A percentile compares a stretch with the other conserved stretches of the same genome.
Conservation (phyloP, 2,888 invertebrate species). For the Lymantria dispar region DNA sequence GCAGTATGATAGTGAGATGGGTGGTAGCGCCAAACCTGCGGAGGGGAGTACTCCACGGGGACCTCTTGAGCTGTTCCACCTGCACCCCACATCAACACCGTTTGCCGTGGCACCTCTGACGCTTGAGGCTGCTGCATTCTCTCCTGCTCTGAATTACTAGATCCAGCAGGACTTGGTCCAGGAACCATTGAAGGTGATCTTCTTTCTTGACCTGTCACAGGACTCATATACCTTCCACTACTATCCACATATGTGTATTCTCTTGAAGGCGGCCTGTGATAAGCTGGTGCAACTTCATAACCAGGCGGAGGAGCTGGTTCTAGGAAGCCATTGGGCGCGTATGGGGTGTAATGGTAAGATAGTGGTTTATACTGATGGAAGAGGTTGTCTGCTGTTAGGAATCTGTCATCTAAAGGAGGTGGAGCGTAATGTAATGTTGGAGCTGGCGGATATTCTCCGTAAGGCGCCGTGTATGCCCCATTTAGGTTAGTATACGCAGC, state of each 20-base stretch:
- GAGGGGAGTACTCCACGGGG: slow-evolving; percentile 74
- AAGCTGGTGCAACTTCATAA: slow-evolving; percentile 83
- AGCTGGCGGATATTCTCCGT: slow-evolving; percentile 87
- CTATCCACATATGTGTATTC: slow-evolving; percentile 83
- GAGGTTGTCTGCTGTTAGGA: slow-evolving; percentile 92
- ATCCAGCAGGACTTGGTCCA: slow-evolving; percentile 73
- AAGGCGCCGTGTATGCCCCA: slow-evolving; percentile 91
- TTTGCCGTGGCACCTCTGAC: slow-evolving; percentile 89
- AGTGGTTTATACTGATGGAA: slow-evolving; percentile 96
- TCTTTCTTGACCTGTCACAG: slow-evolving; percentile 84
- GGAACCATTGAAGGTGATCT: slow-evolving; percentile 84
- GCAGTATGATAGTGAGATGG: slow-evolving; percentile 78
- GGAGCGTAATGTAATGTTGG: slow-evolving; percentile 87
- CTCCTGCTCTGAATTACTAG: slow-evolving; percentile 72
- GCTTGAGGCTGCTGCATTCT: slow-evolving; percentile 63
- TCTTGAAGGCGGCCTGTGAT: slow-evolving; percentile 83
- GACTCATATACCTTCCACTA: slow-evolving; percentile 82
- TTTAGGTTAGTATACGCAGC: slow-evolving; percentile 91
- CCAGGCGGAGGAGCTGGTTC: slow-evolving; percentile 86
- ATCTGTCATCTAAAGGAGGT: slow-evolving; percentile 84
- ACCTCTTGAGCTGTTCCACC: slow-evolving; percentile 72
- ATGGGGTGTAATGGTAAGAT: slow-evolving; percentile 89
- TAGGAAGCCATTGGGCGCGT: slow-evolving; percentile 92
- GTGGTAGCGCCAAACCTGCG: slow-evolving; percentile 79
- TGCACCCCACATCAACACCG: slow-evolving; percentile 96